These are phyloP conservation scores for Ennomos erosarius DNA, from an alignment of 2,888 invertebrate species.

Conservation along the genomic window DNA sequence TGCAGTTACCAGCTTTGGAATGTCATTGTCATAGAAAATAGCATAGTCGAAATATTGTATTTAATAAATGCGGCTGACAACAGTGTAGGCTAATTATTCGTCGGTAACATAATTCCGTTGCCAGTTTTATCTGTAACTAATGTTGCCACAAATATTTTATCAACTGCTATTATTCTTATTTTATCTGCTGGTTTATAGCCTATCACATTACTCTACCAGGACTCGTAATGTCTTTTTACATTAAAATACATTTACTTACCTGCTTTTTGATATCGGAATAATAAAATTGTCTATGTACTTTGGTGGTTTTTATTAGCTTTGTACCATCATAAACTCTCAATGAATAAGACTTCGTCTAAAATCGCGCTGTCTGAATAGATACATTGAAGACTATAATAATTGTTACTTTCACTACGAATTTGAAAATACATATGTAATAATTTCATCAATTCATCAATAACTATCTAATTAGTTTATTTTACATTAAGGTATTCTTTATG, in stretches of 20 bases:
- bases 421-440: too few species aligned
- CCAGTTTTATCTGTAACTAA: slow-evolving; percentile 40
- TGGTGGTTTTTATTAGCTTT: slow-evolving; percentile 12
- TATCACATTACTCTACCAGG: slow-evolving; percentile 33
- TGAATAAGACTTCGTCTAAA: too few species aligned
- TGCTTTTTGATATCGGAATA: slow-evolving; percentile 14
- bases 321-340: too few species aligned
- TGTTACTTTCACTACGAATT: too few species aligned
- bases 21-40: too few species aligned
- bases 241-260: slow-evolving; percentile 28
- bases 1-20: slow-evolving; percentile 6
- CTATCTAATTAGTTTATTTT: neutral
- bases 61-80: too few species aligned
- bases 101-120: slow-evolving; percentile 17
- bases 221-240: slow-evolving; percentile 34
- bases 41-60: too few species aligned
- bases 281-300: neutral
- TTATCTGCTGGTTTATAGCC: slow-evolving; percentile 40
- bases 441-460: too few species aligned
- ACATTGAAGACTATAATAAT: too few species aligned
- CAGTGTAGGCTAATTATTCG: slow-evolving; percentile 1
- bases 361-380: too few species aligned
- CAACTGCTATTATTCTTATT: slow-evolving; percentile 36
- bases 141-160: slow-evolving; percentile 40
- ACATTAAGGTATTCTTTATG: slow-evolving; percentile 1